Conservation (phyloP, 2,113 vertebrate genomes). For the Microcebus griseorufus region DNA sequence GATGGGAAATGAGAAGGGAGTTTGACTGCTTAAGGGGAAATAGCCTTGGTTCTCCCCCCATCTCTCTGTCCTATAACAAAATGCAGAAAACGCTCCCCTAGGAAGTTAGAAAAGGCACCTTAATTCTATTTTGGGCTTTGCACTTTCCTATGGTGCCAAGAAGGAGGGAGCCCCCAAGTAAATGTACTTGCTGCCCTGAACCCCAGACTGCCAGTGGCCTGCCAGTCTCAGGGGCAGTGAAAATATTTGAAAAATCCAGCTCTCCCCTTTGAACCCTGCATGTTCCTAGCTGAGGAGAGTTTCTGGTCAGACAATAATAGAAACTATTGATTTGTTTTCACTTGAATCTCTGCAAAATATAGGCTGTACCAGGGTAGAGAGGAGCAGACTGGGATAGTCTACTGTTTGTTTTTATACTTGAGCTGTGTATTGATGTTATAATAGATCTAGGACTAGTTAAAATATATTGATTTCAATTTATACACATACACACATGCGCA, state of each 20-base stretch:
- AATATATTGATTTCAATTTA: background rate
- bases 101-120: background rate
- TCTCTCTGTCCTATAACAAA: background rate
- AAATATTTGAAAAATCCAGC: background rate
- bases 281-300: conserved; percentile 59
- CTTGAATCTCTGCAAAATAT: conserved; percentile 47
- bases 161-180: background rate
- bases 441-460: conserved; percentile 14
- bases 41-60: background rate
- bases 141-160: background rate
- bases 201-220: background rate
- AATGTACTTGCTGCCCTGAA: background rate
- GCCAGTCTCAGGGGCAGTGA: background rate
- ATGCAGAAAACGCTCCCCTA: background rate
- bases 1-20: background rate
- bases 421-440: background rate
- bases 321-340: conserved; percentile 64
- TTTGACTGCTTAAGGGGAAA: background rate
- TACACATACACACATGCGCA: too few species aligned
- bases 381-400: background rate
- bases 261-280: background rate
- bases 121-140: conserved; percentile 29
- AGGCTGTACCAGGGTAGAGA: background rate
- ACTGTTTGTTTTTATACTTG: conserved; percentile 16
- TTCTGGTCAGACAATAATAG: conserved; percentile 53